Evolutionary conservation across 2,888 invertebrate species (phyloP).

Genomic region (Sminthurinus aureus): DNA sequence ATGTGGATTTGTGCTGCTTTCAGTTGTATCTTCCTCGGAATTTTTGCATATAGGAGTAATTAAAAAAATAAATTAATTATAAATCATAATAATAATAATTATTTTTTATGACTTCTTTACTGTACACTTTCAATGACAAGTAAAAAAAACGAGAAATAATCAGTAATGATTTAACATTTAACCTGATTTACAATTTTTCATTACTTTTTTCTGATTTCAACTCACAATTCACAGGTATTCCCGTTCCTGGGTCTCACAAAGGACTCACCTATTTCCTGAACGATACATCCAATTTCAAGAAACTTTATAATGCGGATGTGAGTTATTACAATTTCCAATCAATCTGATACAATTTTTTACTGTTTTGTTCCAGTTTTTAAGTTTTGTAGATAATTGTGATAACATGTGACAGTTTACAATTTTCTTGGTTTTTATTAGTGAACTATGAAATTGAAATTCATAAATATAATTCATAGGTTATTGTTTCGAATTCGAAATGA

Average conservation of each 20-base stretch:
- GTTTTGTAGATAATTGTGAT: no score
- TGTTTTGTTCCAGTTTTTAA: no score
- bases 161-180: no score
- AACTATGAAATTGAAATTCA: neutral
- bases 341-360: no score
- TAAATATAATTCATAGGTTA: no score
- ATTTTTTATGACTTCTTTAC: no score
- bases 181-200: no score
- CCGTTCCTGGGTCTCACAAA: conserved; percentile 17
- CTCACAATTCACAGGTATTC: conserved; percentile 13
- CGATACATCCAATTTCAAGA: neutral
- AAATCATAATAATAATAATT: neutral
- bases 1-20: conserved; percentile 31
- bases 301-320: conserved; percentile 5
- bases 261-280: conserved; percentile 5
- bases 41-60: conserved; percentile 25
- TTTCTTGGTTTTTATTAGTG: neutral
- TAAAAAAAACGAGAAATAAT: no score
- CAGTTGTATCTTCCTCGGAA: neutral
- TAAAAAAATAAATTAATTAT: no score
- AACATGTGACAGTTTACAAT: neutral
- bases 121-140: no score
- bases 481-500: neutral
- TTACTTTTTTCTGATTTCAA: no score
- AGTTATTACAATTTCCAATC: neutral